A percentile compares a stretch with the other conserved stretches of the same genome.
Evolutionary conservation across 2,888 invertebrate species (phyloP).

Genomic region (Hydropsyche betteni): DNA sequence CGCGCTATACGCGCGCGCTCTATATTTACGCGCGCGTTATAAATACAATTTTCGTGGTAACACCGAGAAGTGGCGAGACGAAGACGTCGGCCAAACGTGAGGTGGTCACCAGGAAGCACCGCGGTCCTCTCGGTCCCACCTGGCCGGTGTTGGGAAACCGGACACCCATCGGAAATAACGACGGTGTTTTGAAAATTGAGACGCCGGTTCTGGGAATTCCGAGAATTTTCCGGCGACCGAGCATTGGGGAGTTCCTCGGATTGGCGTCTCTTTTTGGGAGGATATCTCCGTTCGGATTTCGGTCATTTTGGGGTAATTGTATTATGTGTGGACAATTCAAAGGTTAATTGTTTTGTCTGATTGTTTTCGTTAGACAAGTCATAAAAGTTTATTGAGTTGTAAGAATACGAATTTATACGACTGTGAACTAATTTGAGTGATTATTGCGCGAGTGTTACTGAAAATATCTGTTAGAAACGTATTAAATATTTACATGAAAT

Average conservation of each 20-base stretch:
- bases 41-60: background rate
- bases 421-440: conserved; percentile 6
- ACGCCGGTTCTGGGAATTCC: background rate
- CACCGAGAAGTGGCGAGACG: conserved; percentile 3
- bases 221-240: background rate
- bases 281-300: too few relatives aligned
- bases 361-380: background rate
- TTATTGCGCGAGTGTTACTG: background rate
- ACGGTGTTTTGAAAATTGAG: background rate
- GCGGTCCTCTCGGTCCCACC: background rate
- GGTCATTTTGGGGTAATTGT: too few relatives aligned
- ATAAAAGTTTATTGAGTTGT: background rate
- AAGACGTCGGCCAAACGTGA: conserved; percentile 1
- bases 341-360: too few relatives aligned
- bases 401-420: background rate
- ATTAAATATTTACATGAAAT: background rate
- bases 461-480: background rate
- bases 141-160: conserved; percentile 20
- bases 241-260: too few relatives aligned
- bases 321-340: too few relatives aligned
- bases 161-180: conserved; percentile 3
- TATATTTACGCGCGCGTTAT: too few relatives aligned
- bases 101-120: too few relatives aligned
- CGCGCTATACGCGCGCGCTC: conserved; percentile 1
- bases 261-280: too few relatives aligned